Percentiles rank a stretch among this genome's conserved stretches.
Conservation (phyloP, 2,797 vertebrate genomes). For the Kryptolebias ocellatus region DNA sequence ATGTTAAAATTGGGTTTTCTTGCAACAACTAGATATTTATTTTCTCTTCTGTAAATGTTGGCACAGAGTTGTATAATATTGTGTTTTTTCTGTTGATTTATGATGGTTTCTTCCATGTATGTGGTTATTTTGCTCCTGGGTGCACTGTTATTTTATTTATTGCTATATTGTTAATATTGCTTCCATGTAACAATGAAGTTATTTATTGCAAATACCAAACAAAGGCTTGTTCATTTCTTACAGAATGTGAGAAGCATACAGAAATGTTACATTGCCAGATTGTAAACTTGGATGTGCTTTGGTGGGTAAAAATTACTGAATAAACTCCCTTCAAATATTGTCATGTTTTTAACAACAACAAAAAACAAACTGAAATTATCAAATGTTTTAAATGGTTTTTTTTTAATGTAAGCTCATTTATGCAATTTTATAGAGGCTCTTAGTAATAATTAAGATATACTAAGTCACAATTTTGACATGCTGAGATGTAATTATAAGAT, state of each 20-base stretch:
- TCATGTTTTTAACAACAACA: no score
- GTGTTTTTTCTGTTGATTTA: slow-evolving; percentile 58
- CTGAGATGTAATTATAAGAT: no score
- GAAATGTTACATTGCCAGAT: neutral
- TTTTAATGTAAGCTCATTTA: no score
- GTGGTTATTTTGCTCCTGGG: slow-evolving; percentile 84
- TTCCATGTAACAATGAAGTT: slow-evolving; percentile 88
- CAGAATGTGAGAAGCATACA: neutral
- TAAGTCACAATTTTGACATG: no score
- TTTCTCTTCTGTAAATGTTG: slow-evolving; percentile 88
- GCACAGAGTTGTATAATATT: slow-evolving; percentile 81
- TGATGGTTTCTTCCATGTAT: slow-evolving; percentile 82
- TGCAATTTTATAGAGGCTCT: no score
- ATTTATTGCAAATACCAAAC: slow-evolving; percentile 87
- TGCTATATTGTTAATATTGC: slow-evolving; percentile 89
- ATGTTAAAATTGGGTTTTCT: slow-evolving; percentile 80
- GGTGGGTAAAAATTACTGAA: no score
- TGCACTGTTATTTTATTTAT: slow-evolving; percentile 86
- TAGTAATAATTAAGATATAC: no score
- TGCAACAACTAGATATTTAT: slow-evolving; percentile 71
- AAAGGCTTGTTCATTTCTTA: slow-evolving; percentile 73
- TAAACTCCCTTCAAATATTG: no score
- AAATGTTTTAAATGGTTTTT: no score
- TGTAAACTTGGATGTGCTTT: neutral
- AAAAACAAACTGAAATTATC: no score